Percentiles rank a stretch among this genome's conserved stretches.
These are phyloP conservation scores for Atopsyche davidsoni DNA, from an alignment of 1,140 invertebrate species.

Conservation along the genomic window DNA sequence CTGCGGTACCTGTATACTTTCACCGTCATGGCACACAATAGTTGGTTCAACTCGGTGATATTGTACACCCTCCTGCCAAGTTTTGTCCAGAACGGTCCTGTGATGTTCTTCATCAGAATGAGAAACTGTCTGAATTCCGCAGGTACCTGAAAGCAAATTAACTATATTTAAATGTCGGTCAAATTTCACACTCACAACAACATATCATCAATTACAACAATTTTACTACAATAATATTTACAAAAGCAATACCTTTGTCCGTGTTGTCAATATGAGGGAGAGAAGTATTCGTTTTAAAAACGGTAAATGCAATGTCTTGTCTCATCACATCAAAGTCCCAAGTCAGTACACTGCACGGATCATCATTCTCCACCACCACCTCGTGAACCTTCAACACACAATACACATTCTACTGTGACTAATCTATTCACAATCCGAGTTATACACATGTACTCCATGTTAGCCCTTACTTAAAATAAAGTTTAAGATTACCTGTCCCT, in stretches of 20 bases:
- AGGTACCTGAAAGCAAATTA: constrained; percentile 11
- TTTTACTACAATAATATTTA: neutral
- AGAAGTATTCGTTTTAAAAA: constrained; percentile 63
- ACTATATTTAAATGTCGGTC: too few relatives aligned
- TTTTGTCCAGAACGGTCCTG: constrained; percentile 61
- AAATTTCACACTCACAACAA: too few relatives aligned
- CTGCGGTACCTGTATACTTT: constrained; percentile 76
- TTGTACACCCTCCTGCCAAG: constrained; percentile 73
- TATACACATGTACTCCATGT: too few relatives aligned
- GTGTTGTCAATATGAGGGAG: constrained; percentile 34
- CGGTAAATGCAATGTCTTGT: constrained; percentile 80
- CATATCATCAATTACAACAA: too few relatives aligned
- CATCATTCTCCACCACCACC: constrained; percentile 73
- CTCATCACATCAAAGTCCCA: constrained; percentile 97
- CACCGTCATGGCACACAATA: constrained; percentile 83
- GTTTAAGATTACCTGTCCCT: constrained; percentile 47
- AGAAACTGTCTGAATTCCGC: constrained; percentile 1
- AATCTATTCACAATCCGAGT: neutral
- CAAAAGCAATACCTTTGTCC: constrained; percentile 20
- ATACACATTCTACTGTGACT: neutral
- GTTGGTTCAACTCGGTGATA: constrained; percentile 74
- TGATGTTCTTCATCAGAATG: constrained; percentile 31
- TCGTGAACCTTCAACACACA: constrained; percentile 65
- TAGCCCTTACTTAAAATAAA: too few relatives aligned
- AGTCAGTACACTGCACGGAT: constrained; percentile 84